Base-by-base conservation (phyloP, 2,888 invertebrate genomes). In the Pyrocoelia pectoralis region DNA sequence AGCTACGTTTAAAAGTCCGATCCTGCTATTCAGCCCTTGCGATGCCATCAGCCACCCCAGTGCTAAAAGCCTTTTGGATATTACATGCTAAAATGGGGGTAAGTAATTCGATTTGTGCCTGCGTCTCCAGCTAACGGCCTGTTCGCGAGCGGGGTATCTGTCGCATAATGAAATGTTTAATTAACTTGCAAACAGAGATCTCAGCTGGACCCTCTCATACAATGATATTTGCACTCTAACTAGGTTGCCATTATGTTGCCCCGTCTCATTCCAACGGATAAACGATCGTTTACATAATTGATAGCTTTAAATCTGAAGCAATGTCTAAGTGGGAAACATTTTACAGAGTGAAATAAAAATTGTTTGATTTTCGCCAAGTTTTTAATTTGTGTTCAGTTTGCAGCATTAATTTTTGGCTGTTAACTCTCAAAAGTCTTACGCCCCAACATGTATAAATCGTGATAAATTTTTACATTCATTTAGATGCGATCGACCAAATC, bases 61-160 rank as follows among this genome's bases (percentile, higher is more conserved):
- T 75, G 78, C 80, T 81, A 81, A 82, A 81, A 82, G 81, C 80
- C 81, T 81, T 81, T 80, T 78, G 78, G 79, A 81, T 81, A 82
- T 82, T 81, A 81, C 79, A 81, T 81, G 81, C 80, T 80, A 80
- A 82, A 82, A 81, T 80, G 79, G 78, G 81, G 80, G 80, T 81
- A 80, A 81, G 79, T 82, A 81, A 81, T 81, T 79, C 80, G 81
- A 82, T 82, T 82, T 79, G 76, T 77, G 74, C 75, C 73, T 68
- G 68, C 68, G 68, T 74, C 71, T 72, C 72, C 65, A 70, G 72
- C 74, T 71, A 71, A 73, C 75, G 74, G 70, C 72, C 71, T 71
- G 71, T 70, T 70, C 70, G 67, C 71, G 68, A 69, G 69, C 66
- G 68, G 74, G 72, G 70, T 74, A 74, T 72, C 74, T 74, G 73